These are phyloP conservation scores for Patella caerulea DNA, from an alignment of 2,888 invertebrate species.

Conservation along the genomic window DNA sequence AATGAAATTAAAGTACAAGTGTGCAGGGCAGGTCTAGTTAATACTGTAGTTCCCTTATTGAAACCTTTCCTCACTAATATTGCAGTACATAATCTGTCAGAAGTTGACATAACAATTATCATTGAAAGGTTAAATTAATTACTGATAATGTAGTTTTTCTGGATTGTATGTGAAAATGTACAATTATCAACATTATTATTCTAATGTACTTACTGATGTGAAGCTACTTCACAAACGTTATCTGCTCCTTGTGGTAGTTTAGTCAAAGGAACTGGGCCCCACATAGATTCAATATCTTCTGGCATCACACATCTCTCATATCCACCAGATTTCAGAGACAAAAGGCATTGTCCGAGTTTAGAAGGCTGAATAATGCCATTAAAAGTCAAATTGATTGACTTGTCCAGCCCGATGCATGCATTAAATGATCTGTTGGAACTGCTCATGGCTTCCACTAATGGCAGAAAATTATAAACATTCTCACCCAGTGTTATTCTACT, in stretches of 20 bases:
- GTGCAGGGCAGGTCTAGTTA: too few relatives aligned
- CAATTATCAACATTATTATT: constrained; percentile 31
- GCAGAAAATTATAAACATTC: constrained; percentile 27
- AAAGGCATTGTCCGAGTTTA: constrained; percentile 52
- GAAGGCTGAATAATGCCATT: constrained; percentile 53
- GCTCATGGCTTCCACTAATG: constrained; percentile 16
- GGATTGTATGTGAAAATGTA: not conserved
- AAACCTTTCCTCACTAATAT: too few relatives aligned
- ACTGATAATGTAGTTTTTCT: not conserved
- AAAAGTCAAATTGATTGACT: constrained; percentile 38
- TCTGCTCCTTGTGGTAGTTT: constrained; percentile 60
- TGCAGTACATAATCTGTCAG: too few relatives aligned
- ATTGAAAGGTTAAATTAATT: not conserved
- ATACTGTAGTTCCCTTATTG: too few relatives aligned
- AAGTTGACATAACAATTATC: not conserved
- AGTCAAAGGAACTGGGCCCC: constrained; percentile 69
- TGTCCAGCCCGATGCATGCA: constrained; percentile 15
- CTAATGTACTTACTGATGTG: constrained; percentile 61
- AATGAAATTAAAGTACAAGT: too few relatives aligned
- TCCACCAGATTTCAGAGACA: constrained; percentile 48
- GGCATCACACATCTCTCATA: constrained; percentile 70
- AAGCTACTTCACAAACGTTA: constrained; percentile 67
- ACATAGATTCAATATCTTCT: constrained; percentile 66
- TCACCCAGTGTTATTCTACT: constrained; percentile 31
- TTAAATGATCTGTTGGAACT: not conserved